Evolutionary conservation across 2,888 invertebrate species (phyloP), one percentile per base, ranked within the genome.

Genomic region (Netelia virgata): DNA sequence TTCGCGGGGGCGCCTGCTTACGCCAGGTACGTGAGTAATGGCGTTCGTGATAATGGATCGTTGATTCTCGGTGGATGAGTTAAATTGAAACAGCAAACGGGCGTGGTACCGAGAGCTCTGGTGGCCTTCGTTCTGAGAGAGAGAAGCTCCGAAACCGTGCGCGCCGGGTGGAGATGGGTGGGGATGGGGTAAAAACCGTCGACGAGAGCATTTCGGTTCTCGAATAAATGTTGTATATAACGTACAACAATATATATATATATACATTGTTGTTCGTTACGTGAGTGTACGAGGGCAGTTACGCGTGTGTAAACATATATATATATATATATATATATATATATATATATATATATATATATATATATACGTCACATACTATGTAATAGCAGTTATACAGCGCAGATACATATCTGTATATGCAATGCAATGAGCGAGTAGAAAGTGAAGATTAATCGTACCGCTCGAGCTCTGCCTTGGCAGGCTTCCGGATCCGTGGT

Each of bases 21-120:
- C 82, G 84, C 83, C 84, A 84, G 87, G 86, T 86, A 84, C 86
- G 82, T 87, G 87, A 87, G 78, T 87, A 87, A 86, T 87, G 87
- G 87, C 73, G 74, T 87, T 87, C 86, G 87, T 87, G 87, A 87
- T 87, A 87, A 87, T 87, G 87, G 87, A 87, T 87, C 86, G 87
- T 87, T 87, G 87, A 86, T 87, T 87, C 82, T 79, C 64, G 55
- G 64, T 69, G 84, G 84, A 87, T 86, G 87, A 86, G 86, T 87
- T 84, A 83, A 87, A 87, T 87, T 87, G 87, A 86, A 87, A 87
- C 87, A 87, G 87, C 86, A 87, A 87, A 87, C 82, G 83, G 87
- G 87, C 84, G 86, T 86, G 86, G 86, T 86, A 82, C 76, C 80
- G 85, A 75, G 78, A 73, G 78, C 69, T 69, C 74, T 70, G 23